These are phyloP conservation scores for Caradrina clavipalpis DNA, from an alignment of 2,888 invertebrate genomes.

Conservation along the genomic window DNA sequence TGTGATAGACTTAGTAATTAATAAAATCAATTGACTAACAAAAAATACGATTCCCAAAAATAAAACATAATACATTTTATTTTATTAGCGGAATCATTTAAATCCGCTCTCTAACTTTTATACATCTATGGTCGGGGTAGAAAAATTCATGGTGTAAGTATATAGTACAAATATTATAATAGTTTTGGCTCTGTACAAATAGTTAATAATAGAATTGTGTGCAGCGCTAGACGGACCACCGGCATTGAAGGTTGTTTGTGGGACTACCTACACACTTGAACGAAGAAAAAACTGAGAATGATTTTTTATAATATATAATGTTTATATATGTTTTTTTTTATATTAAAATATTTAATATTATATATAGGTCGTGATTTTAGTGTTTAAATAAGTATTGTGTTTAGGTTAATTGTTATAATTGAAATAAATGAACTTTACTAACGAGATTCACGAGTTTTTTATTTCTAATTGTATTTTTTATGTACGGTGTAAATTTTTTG, in stretches of 20 bases:
- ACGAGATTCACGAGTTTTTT: too few species aligned
- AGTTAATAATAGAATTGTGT: constrained; percentile 74
- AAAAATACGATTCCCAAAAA: too few species aligned
- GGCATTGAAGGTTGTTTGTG: constrained; percentile 58
- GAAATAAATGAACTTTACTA: too few species aligned
- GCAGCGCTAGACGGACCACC: constrained; percentile 72
- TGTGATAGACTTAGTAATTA: too few species aligned
- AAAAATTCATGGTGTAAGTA: constrained; percentile 76
- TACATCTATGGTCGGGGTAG: constrained; percentile 57
- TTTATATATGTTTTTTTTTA: too few species aligned
- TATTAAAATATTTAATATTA: too few species aligned
- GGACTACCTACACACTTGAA: constrained; percentile 33
- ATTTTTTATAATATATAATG: not conserved
- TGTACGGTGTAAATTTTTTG: too few species aligned
- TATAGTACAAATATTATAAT: constrained; percentile 82
- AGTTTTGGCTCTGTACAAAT: constrained; percentile 80
- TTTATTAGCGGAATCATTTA: not conserved
- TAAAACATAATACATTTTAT: not conserved
- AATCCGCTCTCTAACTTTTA: constrained; percentile 28
- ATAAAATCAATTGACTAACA: too few species aligned
- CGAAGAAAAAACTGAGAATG: not conserved
- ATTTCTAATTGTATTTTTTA: too few species aligned
- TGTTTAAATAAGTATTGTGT: too few species aligned
- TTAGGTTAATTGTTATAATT: too few species aligned
- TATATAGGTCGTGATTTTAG: too few species aligned